Evolutionary conservation across 2,113 vertebrate genomes (phyloP).

Genomic region (Micromys minutus): DNA sequence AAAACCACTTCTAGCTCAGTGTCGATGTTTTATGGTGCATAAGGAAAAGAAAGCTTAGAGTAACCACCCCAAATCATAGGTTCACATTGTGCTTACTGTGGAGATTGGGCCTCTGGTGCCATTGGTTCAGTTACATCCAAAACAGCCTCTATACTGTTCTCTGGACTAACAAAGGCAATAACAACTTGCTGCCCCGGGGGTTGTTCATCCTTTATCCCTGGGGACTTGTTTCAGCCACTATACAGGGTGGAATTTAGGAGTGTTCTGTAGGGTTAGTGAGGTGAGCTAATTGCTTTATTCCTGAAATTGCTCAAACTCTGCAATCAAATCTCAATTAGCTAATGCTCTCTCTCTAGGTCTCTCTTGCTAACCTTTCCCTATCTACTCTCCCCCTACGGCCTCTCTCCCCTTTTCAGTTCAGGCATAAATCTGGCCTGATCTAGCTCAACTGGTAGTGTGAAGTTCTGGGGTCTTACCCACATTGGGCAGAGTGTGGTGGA

Average conservation of each 20-base stretch:
- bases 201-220: not conserved
- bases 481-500: not conserved
- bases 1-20: rapidly evolving
- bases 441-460: not conserved
- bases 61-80: too few relatives aligned
- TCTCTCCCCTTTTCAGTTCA: not conserved
- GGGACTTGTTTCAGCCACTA: not conserved
- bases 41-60: not conserved
- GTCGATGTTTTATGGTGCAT: not conserved
- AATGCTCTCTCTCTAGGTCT: not conserved
- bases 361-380: not conserved
- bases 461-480: not conserved
- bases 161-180: rapidly evolving
- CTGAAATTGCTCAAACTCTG: not conserved
- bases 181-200: not conserved
- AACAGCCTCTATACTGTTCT: not conserved
- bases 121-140: rapidly evolving
- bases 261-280: not conserved
- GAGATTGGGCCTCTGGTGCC: not conserved
- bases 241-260: not conserved
- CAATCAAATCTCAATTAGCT: not conserved
- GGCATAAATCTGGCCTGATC: not conserved
- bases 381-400: rapidly evolving
- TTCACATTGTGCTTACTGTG: too few relatives aligned
- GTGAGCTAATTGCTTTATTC: not conserved